Conservation (phyloP, 2,797 vertebrate genomes). For the Carapus acus region DNA sequence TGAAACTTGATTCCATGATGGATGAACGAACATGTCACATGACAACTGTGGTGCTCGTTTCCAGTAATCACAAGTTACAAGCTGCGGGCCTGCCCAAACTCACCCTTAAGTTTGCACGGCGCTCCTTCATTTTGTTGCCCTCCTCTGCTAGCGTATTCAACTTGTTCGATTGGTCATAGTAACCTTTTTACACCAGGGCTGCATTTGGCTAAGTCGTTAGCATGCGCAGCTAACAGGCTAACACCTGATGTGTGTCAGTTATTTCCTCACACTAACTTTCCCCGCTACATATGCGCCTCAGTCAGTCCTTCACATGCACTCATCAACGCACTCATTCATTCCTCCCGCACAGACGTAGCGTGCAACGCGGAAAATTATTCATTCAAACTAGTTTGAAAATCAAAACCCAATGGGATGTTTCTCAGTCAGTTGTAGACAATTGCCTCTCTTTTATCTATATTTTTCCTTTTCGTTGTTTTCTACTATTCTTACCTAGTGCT, state of each 20-base stretch:
- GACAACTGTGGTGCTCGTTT: constrained; percentile 54
- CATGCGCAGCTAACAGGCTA: constrained; percentile 50
- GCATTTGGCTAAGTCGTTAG: constrained; percentile 26
- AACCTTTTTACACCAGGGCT: constrained; percentile 11
- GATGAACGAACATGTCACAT: constrained; percentile 68
- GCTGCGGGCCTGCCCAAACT: constrained; percentile 6
- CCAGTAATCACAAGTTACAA: constrained; percentile 9
- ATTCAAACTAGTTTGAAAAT: too few relatives aligned
- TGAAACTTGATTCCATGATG: constrained; percentile 37
- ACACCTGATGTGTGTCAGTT: neutral
- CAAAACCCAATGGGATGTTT: too few relatives aligned
- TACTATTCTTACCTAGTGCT: too few relatives aligned
- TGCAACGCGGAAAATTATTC: too few relatives aligned
- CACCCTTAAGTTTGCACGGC: neutral
- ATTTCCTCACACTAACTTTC: neutral
- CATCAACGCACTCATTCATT: constrained; percentile 16
- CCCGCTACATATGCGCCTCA: too few relatives aligned
- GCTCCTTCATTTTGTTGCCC: neutral
- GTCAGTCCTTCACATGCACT: too few relatives aligned
- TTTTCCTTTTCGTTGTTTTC: too few relatives aligned
- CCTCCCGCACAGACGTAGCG: neutral
- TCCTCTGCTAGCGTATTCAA: neutral
- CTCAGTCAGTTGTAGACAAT: too few relatives aligned
- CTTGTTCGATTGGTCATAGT: constrained; percentile 6
- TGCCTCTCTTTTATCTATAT: too few relatives aligned